Percentiles rank a stretch among this genome's conserved stretches.
phyloP scores from a whole-genome alignment of 2,113 vertebrate genomes.

The Bos javanicus region DNA sequence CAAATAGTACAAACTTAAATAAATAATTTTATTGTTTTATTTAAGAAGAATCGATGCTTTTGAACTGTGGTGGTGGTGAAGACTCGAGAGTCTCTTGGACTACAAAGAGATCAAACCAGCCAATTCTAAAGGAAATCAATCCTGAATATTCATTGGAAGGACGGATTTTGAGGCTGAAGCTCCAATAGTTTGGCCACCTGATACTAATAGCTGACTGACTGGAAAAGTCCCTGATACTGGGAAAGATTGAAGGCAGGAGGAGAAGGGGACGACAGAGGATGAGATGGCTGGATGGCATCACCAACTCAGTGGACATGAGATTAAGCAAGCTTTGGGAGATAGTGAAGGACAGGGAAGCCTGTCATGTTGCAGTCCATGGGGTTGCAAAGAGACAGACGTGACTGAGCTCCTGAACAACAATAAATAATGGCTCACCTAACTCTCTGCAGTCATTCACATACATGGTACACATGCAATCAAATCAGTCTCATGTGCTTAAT shows the following conservation, averaged over 20 bases:
- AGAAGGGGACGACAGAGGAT: rapidly evolving
- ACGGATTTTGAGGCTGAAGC: background rate
- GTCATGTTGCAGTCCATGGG: background rate
- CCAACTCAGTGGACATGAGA: background rate
- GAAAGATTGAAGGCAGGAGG: background rate
- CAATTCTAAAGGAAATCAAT: background rate
- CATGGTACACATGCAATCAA: background rate
- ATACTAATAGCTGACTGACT: background rate
- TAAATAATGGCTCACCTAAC: background rate
- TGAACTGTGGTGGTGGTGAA: background rate
- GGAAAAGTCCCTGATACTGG: background rate
- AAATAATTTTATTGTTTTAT: background rate
- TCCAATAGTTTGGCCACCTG: background rate
- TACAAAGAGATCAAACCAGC: background rate
- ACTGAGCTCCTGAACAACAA: background rate
- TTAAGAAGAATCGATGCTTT: background rate
- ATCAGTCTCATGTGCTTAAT: background rate
- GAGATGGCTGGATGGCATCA: background rate
- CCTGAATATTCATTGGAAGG: background rate
- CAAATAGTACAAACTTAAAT: background rate
- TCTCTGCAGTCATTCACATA: background rate
- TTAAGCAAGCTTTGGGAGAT: background rate
- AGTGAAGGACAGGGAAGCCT: background rate
- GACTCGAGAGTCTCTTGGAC: background rate
- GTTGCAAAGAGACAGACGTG: background rate